These are phyloP conservation scores for Prietella phreatophila DNA, from an alignment of 2,113 vertebrate species.

Conservation along the genomic window DNA sequence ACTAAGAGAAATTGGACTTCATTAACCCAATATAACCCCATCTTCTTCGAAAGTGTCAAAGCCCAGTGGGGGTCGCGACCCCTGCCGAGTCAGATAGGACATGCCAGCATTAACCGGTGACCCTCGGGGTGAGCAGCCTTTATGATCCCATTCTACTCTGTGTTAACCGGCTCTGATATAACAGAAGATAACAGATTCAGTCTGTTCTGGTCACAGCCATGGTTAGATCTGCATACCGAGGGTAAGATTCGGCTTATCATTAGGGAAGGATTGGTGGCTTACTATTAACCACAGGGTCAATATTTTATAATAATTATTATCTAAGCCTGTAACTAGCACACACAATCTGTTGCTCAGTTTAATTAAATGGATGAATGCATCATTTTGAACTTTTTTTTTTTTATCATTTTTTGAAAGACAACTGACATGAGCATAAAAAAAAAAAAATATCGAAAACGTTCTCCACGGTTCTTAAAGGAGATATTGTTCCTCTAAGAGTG, in stretches of 20 bases:
- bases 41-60: constrained; percentile 63
- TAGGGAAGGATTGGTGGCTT: neutral
- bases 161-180: constrained; percentile 27
- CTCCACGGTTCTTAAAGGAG: constrained; percentile 9
- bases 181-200: constrained; percentile 3
- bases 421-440: neutral
- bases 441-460: neutral
- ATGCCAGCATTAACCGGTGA: constrained; percentile 63
- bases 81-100: constrained; percentile 53
- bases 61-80: constrained; percentile 46
- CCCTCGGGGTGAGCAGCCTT: constrained; percentile 43
- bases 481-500: constrained; percentile 25
- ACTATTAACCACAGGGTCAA: neutral
- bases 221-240: neutral
- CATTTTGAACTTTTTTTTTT: neutral
- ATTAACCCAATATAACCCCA: constrained; percentile 68
- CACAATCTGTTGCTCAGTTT: too few relatives aligned
- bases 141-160: constrained; percentile 22
- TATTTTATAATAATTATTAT: neutral
- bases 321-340: neutral
- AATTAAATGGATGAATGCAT: neutral
- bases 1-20: constrained; percentile 64
- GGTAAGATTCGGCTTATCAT: neutral
- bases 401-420: neutral
- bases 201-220: constrained; percentile 11